phyloP scores from a whole-genome alignment of 92 coral and sea anemone species.

The Epizoanthus stellaris region DNA sequence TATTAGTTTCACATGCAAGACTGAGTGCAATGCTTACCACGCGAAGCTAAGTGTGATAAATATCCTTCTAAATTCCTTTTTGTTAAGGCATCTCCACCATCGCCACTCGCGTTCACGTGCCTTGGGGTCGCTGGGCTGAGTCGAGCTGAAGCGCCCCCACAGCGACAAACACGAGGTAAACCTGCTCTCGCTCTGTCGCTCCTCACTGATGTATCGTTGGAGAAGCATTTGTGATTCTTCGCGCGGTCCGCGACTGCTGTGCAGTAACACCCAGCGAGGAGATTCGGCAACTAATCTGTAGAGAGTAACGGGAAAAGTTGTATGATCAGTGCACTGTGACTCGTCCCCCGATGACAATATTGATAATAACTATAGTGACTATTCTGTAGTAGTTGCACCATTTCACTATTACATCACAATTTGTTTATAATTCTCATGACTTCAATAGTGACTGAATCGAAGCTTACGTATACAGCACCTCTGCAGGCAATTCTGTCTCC shows the following conservation, averaged over 20 bases:
- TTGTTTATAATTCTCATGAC: too few species aligned
- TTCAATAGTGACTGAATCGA: too few species aligned
- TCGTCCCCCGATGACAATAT: too few species aligned
- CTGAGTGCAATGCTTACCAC: conserved; percentile 6
- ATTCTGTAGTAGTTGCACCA: too few species aligned
- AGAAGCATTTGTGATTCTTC: conserved; percentile 75
- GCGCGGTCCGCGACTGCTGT: conserved; percentile 31
- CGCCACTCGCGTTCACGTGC: conserved; percentile 11
- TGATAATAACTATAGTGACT: too few species aligned
- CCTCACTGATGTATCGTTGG: conserved; percentile 59
- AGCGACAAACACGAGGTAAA: conserved; percentile 45
- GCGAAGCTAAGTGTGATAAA: conserved; percentile 25
- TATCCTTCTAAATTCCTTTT: conserved; percentile 54
- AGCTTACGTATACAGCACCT: too few species aligned
- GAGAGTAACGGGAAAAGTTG: background rate
- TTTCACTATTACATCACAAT: too few species aligned
- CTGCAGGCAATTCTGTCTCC: too few species aligned
- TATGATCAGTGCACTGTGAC: background rate
- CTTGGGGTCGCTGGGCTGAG: background rate
- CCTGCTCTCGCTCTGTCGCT: conserved; percentile 21
- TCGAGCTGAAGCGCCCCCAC: conserved; percentile 42
- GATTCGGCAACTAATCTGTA: conserved; percentile 77
- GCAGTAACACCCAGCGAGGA: conserved; percentile 77
- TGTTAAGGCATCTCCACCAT: conserved; percentile 64
- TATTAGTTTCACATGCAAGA: too few species aligned